Evolutionary conservation across 1,140 invertebrate species (phyloP), one percentile per base, ranked within the genome.

Genomic region (Schmidtea mediterranea): DNA sequence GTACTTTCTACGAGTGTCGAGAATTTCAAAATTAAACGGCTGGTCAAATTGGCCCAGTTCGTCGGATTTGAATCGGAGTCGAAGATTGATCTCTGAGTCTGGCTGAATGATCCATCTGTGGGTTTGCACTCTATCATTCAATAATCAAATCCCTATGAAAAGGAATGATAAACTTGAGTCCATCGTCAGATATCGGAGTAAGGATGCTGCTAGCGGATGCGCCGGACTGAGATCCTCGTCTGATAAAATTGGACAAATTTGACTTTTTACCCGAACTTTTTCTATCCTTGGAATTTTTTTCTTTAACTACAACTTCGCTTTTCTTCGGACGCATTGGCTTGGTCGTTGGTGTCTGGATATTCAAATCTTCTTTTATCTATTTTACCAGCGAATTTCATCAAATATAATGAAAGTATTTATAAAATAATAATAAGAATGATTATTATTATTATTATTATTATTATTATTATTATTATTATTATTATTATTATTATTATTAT

Each of bases 1-100:
- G 54, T 66, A 66, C 24, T 60, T 51, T 32, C 62, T 43, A 43
- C 62, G 52, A 32, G 63, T 65, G 15, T 62, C 62, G 21, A 62
- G 53, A 43, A 67, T 61, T 51, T 67, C 65, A 59, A 66, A 66
- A 54, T 63, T 66, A 18, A 66, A 37, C 2, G 63, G 66, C 55
- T 65, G 63, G 52, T 67, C 63, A 58, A 65, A 67, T 52, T 67
- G 62, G 1, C 65, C 65, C 1, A 66, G 55, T 46, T 65, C 62
- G 37, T 65, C 61, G 8, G 63, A n/a, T n/a, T n/a, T n/a, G n/a
- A n/a, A n/a, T n/a, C n/a, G n/a, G n/a, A n/a, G n/a, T n/a, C n/a
- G n/a, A n/a, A n/a, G n/a, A n/a, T n/a, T n/a, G n/a, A n/a, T n/a
- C n/a, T n/a, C n/a, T n/a, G n/a, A n/a, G n/a, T n/a, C n/a, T n/a